Evolutionary conservation across 2,888 invertebrate genomes (phyloP).

Genomic region (Busseola fusca): DNA sequence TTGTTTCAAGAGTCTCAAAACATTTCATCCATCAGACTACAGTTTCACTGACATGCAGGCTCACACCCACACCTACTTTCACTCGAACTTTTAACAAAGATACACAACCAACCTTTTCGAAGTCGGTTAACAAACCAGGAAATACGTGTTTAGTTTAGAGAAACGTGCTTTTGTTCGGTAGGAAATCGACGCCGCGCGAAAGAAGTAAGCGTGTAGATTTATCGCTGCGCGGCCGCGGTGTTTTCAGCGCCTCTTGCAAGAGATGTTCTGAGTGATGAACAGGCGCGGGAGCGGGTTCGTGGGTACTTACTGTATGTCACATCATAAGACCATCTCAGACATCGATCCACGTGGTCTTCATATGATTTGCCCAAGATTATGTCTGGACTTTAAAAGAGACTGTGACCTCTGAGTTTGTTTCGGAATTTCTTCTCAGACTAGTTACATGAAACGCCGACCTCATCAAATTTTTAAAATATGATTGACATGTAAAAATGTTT

Average conservation of each 20-base stretch:
- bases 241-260: conserved; percentile 51
- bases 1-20: conserved; percentile 3
- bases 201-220: conserved; percentile 59
- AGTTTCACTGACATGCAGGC: conserved; percentile 2
- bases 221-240: conserved; percentile 41
- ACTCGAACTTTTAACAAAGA: conserved; percentile 21
- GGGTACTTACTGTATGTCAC: neutral
- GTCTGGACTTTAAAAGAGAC: no score
- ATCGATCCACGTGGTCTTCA: no score
- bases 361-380: no score
- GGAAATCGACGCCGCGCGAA: conserved; percentile 57
- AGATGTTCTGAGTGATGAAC: conserved; percentile 14
- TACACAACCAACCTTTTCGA: conserved; percentile 25
- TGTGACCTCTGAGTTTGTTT: no score
- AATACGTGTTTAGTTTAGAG: conserved; percentile 54
- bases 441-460: no score
- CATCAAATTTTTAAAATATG: no score
- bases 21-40: conserved; percentile 1
- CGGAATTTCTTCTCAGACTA: no score
- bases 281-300: neutral
- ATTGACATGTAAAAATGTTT: no score
- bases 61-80: conserved; percentile 8
- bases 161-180: conserved; percentile 56
- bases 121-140: conserved; percentile 47
- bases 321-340: neutral